A percentile compares a stretch with the other conserved stretches of the same genome.
phyloP scores from a whole-genome alignment of 2,888 invertebrate genomes.

The Arge pagana region DNA sequence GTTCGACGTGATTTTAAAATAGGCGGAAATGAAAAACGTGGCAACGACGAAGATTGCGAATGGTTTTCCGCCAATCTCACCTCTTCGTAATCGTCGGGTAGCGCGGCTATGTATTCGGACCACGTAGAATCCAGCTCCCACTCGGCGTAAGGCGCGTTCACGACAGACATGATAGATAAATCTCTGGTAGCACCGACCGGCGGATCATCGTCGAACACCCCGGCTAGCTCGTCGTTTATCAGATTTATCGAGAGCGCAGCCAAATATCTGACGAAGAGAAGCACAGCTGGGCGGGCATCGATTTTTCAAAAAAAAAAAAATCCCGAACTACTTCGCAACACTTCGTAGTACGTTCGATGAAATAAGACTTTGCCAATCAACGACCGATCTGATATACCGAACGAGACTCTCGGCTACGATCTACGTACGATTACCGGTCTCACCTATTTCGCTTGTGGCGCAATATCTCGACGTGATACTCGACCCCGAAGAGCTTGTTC shows the following conservation, averaged over 20 bases:
- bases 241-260: constrained; percentile 54
- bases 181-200: constrained; percentile 54
- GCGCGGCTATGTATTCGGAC: constrained; percentile 53
- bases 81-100: constrained; percentile 48
- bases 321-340: not conserved
- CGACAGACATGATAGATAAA: constrained; percentile 43
- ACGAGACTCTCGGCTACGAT: no score
- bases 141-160: constrained; percentile 48
- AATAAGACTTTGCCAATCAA: not conserved
- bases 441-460: constrained; percentile 60
- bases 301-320: no score
- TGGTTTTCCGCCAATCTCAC: constrained; percentile 19
- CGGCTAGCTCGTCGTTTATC: constrained; percentile 56
- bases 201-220: constrained; percentile 52
- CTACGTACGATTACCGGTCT: no score
- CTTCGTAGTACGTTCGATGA: not conserved
- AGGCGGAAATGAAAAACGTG: no score
- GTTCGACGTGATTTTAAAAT: no score
- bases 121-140: constrained; percentile 60
- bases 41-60: not conserved
- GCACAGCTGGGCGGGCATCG: not conserved
- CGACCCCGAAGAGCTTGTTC: constrained; percentile 59
- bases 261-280: constrained; percentile 49
- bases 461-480: constrained; percentile 58
- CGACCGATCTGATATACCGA: not conserved